Percentiles rank a stretch among this genome's conserved stretches.
phyloP scores from a whole-genome alignment of 2,797 vertebrate genomes.

The Sebastes oblongus region DNA sequence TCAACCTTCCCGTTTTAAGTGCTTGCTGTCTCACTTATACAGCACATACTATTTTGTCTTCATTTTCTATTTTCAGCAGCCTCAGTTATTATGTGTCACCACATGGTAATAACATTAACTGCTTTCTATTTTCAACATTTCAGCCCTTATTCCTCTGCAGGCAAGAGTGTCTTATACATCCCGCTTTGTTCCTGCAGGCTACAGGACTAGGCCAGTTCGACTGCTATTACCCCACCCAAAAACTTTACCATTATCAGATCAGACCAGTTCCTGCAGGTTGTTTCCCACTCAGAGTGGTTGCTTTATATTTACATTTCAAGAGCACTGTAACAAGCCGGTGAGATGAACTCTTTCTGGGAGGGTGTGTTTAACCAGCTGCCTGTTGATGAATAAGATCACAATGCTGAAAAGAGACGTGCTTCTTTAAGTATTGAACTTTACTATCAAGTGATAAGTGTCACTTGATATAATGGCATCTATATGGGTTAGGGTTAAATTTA shows the following conservation, averaged over 20 bases:
- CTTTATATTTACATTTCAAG: slow-evolving; percentile 21
- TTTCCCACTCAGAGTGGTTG: background rate
- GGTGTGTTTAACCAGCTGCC: slow-evolving; percentile 59
- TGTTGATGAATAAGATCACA: slow-evolving; percentile 28
- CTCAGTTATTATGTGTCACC: background rate
- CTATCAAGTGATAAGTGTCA: background rate
- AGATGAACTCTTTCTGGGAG: slow-evolving; percentile 24
- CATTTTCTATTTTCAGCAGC: slow-evolving; percentile 8
- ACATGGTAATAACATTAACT: slow-evolving; percentile 11
- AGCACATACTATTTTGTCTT: background rate
- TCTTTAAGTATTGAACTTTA: background rate
- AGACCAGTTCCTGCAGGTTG: background rate
- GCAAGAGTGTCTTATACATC: background rate
- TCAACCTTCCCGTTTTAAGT: background rate
- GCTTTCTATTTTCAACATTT: slow-evolving; percentile 15
- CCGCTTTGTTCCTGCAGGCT: background rate
- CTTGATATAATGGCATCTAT: background rate
- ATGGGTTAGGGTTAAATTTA: background rate
- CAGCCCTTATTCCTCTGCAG: background rate
- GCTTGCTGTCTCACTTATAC: background rate
- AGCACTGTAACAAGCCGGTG: slow-evolving; percentile 6
- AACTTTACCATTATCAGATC: background rate
- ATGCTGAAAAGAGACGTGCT: background rate
- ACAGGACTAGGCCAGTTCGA: background rate
- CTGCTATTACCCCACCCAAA: background rate